Percentiles rank a stretch among this genome's conserved stretches.
phyloP scores from a whole-genome alignment of 2,888 invertebrate species.

The Mythimna impura region DNA sequence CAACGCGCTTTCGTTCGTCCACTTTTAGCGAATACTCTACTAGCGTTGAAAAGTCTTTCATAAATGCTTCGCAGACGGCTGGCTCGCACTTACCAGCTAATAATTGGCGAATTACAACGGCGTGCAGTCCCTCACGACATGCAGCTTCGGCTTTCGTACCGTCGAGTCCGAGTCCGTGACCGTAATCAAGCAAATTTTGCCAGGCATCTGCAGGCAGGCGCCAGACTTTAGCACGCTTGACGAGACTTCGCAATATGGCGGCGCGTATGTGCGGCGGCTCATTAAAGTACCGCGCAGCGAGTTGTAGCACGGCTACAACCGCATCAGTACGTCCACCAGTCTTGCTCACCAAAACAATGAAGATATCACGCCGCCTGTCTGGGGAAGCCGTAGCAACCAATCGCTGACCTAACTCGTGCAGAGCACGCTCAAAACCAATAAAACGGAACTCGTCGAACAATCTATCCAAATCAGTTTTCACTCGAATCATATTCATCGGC shows the following conservation, averaged over 20 bases:
- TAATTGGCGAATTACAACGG: slow-evolving; percentile 76
- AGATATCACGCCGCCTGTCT: slow-evolving; percentile 78
- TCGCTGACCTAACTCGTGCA: slow-evolving; percentile 73
- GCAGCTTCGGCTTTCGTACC: slow-evolving; percentile 70
- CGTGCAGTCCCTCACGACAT: slow-evolving; percentile 79
- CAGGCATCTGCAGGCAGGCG: slow-evolving; percentile 74
- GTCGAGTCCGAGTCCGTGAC: slow-evolving; percentile 77
- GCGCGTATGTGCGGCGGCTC: slow-evolving; percentile 78
- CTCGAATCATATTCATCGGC: neutral
- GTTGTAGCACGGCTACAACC: slow-evolving; percentile 70
- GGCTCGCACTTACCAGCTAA: slow-evolving; percentile 62
- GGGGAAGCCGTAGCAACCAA: slow-evolving; percentile 71
- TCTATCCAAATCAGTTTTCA: slow-evolving; percentile 71
- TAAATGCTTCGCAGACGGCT: slow-evolving; percentile 68
- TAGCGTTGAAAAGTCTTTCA: slow-evolving; percentile 72
- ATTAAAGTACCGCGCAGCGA: slow-evolving; percentile 72
- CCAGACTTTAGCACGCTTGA: slow-evolving; percentile 78
- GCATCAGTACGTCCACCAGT: slow-evolving; percentile 74
- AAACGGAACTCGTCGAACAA: slow-evolving; percentile 79
- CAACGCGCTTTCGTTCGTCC: slow-evolving; percentile 70
- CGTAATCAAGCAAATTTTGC: slow-evolving; percentile 74
- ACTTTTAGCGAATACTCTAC: slow-evolving; percentile 71
- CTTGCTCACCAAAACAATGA: slow-evolving; percentile 82
- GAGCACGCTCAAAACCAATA: slow-evolving; percentile 73
- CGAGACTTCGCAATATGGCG: slow-evolving; percentile 78